These are phyloP conservation scores for Sylvilagus floridanus DNA, from an alignment of 2,797 vertebrate species.

Conservation along the genomic window DNA sequence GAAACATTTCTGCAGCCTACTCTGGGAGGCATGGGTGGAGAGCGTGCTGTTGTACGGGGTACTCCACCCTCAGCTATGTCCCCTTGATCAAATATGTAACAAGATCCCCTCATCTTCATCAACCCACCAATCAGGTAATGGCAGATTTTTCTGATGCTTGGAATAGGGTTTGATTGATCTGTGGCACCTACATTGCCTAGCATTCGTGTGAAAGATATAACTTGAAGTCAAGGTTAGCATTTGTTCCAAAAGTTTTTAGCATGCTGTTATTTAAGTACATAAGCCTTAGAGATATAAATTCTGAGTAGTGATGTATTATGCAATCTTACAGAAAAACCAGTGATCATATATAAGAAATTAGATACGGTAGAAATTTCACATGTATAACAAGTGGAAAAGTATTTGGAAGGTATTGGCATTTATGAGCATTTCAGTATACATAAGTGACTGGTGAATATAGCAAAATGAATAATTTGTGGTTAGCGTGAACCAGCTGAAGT, in stretches of 20 bases:
- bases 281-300: neutral
- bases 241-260: neutral
- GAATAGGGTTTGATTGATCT: neutral
- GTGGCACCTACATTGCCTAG: neutral
- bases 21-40: constrained; percentile 66
- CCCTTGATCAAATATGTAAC: constrained; percentile 67
- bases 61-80: constrained; percentile 64
- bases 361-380: neutral
- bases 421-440: neutral
- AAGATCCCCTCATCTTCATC: constrained; percentile 39
- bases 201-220: constrained; percentile 44
- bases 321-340: neutral
- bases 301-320: neutral
- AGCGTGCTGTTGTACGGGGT: constrained; percentile 6
- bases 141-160: constrained; percentile 39
- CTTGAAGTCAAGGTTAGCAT: neutral
- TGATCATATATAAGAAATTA: neutral
- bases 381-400: neutral
- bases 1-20: constrained; percentile 48
- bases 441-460: neutral
- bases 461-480: constrained; percentile 25
- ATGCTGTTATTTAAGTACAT: neutral
- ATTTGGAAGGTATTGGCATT: constrained; percentile 4
- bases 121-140: constrained; percentile 44
- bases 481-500: neutral